Percentiles rank a stretch among this genome's conserved stretches.
Conservation (phyloP, 2,113 vertebrate genomes). For the Syngnathus typhle region DNA sequence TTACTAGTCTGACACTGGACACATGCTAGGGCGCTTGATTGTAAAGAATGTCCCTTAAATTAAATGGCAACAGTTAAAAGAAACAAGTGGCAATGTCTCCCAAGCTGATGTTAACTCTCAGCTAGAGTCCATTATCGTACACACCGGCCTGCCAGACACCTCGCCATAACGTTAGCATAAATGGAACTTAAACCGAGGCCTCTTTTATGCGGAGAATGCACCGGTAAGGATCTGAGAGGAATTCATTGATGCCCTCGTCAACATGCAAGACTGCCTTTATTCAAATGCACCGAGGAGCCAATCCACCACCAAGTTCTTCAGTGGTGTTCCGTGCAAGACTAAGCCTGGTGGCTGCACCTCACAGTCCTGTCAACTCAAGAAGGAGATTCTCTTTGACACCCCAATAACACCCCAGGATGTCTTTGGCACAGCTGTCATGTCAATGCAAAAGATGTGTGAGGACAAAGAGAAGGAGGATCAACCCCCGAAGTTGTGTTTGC, state of each 20-base stretch:
- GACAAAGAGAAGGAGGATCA: conserved; percentile 10
- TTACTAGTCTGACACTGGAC: not conserved
- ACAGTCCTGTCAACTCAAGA: conserved; percentile 4
- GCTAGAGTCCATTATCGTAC: not conserved
- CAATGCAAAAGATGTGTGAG: conserved; percentile 9
- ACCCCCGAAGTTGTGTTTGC: conserved; percentile 5
- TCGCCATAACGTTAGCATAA: not conserved
- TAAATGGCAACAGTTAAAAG: not conserved
- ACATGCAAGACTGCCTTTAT: not conserved
- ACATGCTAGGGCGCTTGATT: not conserved
- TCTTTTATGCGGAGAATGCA: not conserved
- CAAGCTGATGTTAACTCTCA: conserved; percentile 5
- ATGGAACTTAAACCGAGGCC: not conserved
- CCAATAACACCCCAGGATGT: conserved; percentile 9
- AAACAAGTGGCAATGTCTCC: conserved; percentile 1
- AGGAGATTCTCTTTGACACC: conserved; percentile 10
- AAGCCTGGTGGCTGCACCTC: conserved; percentile 10
- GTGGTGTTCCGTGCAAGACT: conserved; percentile 9
- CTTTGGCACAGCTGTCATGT: conserved; percentile 9
- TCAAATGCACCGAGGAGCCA: not conserved
- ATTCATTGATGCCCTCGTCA: not conserved
- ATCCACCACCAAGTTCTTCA: not conserved
- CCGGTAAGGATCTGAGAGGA: not conserved
- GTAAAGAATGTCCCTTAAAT: not conserved
- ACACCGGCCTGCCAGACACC: not conserved